Percentiles rank a stretch among this genome's conserved stretches.
phyloP scores from a whole-genome alignment of 2,113 vertebrate genomes.

The Pedetes capensis region DNA sequence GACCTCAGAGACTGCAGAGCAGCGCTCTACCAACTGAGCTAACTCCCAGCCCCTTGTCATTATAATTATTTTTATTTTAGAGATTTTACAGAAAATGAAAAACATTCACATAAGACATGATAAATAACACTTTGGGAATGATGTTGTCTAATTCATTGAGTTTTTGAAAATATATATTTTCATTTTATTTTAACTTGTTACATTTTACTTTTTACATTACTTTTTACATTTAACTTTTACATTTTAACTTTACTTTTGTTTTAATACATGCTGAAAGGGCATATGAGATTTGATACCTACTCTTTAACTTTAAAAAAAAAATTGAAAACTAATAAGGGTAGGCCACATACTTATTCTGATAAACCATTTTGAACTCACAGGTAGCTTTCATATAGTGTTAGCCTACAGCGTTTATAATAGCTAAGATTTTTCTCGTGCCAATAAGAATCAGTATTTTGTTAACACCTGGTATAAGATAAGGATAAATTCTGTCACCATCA shows the following conservation, averaged over 20 bases:
- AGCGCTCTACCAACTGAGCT: no score
- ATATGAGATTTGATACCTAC: background rate
- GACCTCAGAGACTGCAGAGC: no score
- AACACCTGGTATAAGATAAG: slow-evolving; percentile 9
- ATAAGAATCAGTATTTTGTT: background rate
- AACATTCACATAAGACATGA: background rate
- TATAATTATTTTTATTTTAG: background rate
- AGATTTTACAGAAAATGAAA: background rate
- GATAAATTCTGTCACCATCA: background rate
- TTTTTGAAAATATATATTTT: background rate
- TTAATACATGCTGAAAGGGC: background rate
- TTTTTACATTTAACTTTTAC: no score
- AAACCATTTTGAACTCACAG: background rate
- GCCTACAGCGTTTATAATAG: background rate
- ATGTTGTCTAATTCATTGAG: no score
- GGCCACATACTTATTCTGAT: background rate
- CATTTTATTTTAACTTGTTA: slow-evolving; percentile 40
- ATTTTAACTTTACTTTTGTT: background rate
- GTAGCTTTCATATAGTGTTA: background rate
- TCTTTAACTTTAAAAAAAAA: background rate
- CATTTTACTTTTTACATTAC: no score
- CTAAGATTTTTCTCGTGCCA: background rate
- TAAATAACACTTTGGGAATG: background rate
- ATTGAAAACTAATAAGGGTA: background rate
- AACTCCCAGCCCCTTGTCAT: no score